phyloP scores from a whole-genome alignment of 2,888 invertebrate genomes.

The Isotomurus palustris region DNA sequence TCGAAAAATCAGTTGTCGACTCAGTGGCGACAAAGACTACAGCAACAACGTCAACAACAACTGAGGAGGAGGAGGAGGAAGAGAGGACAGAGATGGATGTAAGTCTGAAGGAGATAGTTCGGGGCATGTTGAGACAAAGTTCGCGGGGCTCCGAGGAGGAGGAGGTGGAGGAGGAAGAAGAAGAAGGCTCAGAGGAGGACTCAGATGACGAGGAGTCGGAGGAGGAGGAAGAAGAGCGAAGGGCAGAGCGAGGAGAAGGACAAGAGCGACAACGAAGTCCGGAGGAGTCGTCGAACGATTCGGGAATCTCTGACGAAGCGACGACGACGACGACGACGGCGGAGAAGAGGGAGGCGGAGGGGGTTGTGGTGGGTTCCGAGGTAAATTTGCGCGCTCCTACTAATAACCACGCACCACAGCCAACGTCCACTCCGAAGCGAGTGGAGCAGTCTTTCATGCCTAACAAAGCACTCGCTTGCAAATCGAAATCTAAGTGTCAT shows the following conservation, averaged over 20 bases:
- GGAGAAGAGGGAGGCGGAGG: conserved; percentile 17
- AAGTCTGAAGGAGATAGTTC: conserved; percentile 5
- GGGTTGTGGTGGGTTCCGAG: conserved; percentile 2
- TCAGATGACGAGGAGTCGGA: conserved; percentile 15
- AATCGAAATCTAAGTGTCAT: background rate
- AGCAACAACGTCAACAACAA: background rate
- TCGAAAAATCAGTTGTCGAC: conserved; percentile 17
- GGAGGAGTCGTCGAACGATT: conserved; percentile 44
- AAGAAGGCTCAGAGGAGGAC: background rate
- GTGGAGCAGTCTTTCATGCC: background rate
- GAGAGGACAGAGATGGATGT: conserved; percentile 13
- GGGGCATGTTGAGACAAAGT: background rate
- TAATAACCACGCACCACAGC: background rate
- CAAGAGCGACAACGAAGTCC: conserved; percentile 36
- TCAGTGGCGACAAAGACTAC: conserved; percentile 1
- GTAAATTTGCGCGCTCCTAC: background rate
- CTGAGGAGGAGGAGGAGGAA: conserved; percentile 5
- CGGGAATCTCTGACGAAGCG: conserved; percentile 44
- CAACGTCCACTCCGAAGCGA: background rate
- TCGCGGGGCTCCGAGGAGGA: background rate
- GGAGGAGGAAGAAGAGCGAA: conserved; percentile 6
- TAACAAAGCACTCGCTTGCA: conserved; percentile 5
- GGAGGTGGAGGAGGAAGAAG: background rate
- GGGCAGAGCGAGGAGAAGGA: background rate
- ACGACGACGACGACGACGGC: conserved; percentile 29